Evolutionary conservation across 2,888 invertebrate species (phyloP).

Genomic region (Tanaodytes sp.): DNA sequence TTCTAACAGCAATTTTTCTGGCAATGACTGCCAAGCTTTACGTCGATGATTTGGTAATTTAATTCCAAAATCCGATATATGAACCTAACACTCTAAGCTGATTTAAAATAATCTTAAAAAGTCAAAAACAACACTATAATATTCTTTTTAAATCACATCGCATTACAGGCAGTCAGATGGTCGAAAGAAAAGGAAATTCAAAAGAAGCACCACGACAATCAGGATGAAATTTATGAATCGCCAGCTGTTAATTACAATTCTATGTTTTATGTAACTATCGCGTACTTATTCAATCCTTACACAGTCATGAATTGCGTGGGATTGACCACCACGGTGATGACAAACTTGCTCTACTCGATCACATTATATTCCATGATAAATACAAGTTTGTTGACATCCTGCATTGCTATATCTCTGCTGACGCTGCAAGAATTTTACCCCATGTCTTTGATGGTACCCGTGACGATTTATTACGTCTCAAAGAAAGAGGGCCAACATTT

Average conservation of each 20-base stretch:
- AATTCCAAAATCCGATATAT: too few species aligned
- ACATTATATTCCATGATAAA: conserved; percentile 82
- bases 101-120: conserved; percentile 6
- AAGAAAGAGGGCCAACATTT: conserved; percentile 74
- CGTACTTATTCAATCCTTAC: conserved; percentile 92
- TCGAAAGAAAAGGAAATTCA: conserved; percentile 55
- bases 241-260: conserved; percentile 56
- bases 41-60: conserved; percentile 77
- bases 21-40: conserved; percentile 82
- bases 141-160: too few species aligned
- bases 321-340: conserved; percentile 90
- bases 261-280: conserved; percentile 79
- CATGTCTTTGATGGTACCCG: conserved; percentile 86
- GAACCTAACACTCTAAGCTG: too few species aligned
- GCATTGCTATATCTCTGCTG: conserved; percentile 83
- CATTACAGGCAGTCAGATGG: conserved; percentile 62
- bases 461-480: conserved; percentile 81
- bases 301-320: conserved; percentile 89
- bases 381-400: conserved; percentile 78
- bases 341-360: conserved; percentile 86
- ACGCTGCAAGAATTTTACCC: conserved; percentile 90
- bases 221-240: conserved; percentile 49
- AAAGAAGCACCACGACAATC: conserved; percentile 41
- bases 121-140: too few species aligned
- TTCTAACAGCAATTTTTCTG: conserved; percentile 84